Percentiles rank a stretch among this genome's conserved stretches.
phyloP scores from a whole-genome alignment of 2,797 vertebrate species.

The Allenopithecus nigroviridis region DNA sequence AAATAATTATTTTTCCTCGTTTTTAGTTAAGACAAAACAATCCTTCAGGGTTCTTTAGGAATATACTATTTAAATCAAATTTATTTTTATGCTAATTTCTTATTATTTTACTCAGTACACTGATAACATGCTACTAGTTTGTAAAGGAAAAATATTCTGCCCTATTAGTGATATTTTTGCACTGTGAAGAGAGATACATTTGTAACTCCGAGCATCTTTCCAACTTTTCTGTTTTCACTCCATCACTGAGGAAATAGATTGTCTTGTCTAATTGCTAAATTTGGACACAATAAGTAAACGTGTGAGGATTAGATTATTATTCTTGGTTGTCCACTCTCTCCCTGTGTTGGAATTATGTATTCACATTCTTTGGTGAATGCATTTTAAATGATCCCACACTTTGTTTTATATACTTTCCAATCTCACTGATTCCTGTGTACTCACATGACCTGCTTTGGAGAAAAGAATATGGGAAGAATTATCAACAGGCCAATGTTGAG shows the following conservation, averaged over 20 bases:
- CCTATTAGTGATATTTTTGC: not conserved
- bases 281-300: not conserved
- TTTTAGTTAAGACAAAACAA: not conserved
- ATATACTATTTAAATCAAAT: not conserved
- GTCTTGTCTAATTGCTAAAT: not conserved
- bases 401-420: not conserved
- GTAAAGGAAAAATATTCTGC: not conserved
- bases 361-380: not conserved
- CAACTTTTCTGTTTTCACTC: not conserved
- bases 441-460: not conserved
- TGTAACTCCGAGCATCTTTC: not conserved
- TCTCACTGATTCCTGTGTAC: not conserved
- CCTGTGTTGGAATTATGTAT: not conserved
- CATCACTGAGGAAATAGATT: not conserved
- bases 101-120: not conserved
- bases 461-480: not conserved
- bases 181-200: not conserved
- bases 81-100: not conserved
- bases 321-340: not conserved
- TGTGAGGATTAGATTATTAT: accelerated
- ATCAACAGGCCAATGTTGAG: not conserved
- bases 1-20: not conserved
- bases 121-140: not conserved
- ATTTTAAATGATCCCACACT: not conserved
- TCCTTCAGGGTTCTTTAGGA: not conserved